Evolutionary conservation across 2,797 vertebrate species (phyloP), one percentile per base, ranked within the genome.

Genomic region (Chaetophractus vellerosus): DNA sequence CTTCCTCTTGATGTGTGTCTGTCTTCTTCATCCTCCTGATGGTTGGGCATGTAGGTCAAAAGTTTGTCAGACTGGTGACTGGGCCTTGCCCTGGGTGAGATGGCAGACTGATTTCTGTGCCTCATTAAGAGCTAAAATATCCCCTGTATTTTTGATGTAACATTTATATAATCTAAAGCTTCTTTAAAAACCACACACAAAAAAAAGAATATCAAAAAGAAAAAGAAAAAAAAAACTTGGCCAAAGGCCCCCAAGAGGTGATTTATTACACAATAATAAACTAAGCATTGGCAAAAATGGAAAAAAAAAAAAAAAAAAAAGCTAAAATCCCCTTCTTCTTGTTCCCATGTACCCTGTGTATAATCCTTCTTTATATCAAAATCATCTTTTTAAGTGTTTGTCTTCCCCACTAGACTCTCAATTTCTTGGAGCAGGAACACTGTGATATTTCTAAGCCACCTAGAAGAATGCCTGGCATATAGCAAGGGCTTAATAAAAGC

Each of bases 71-170:
- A 26, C 9, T 84, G 28, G 7, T 69, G 36, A 79, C 0, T 66
- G 31, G 26, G n/a, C 31, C 78, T 66, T 90, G 69, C 36, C 80
- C 55, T 80, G 10, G n/a, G 63, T 69, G 88, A 79, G 31, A 26
- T 41, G 79, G 48, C 48, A 88, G 78, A 74, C 52, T 84, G 28
- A 79, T 79, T 93, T 91, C 28, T 85, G 28, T 78, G 28, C 14
- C 5, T 59, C 15, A 64, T 85, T 80, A 85, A 90, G 9, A 59
- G 55, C 24, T 74, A 84, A 88, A 91, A 48, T 38, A 52, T 8
- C 76, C 24, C 33, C 55, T 90, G 24, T 87, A 18, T 83, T 79
- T 87, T 45, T 45, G 7, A 45, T 45, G 45, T 45, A 6, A 10
- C 7, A 45, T 45, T 45, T 45, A 45, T 45, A 45, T 45, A 45